A percentile compares a stretch with the other conserved stretches of the same genome.
Conservation (phyloP, 2,888 invertebrate genomes). For the Encarsia formosa region DNA sequence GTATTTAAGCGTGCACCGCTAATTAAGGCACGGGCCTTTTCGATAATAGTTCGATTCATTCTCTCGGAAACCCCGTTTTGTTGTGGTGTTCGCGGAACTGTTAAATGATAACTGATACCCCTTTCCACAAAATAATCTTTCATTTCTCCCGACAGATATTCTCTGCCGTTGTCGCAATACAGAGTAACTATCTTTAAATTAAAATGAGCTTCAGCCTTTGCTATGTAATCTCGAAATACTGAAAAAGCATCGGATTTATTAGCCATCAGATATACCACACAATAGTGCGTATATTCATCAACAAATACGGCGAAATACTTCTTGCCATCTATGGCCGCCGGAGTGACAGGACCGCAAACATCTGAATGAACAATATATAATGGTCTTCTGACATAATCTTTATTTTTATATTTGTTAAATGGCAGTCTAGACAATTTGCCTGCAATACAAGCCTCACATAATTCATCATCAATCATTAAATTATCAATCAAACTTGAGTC, state of each 20-base stretch:
- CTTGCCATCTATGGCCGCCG: too few species aligned
- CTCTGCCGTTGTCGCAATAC: constrained; percentile 34
- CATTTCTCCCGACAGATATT: constrained; percentile 41
- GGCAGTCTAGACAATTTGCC: constrained; percentile 9
- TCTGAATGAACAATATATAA: constrained; percentile 24
- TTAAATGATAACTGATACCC: constrained; percentile 42
- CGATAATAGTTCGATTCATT: constrained; percentile 37
- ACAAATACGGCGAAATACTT: too few species aligned
- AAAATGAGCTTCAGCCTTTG: constrained; percentile 21
- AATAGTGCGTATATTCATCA: too few species aligned
- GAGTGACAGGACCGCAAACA: constrained; percentile 24
- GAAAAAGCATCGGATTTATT: constrained; percentile 24
- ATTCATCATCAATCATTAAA: constrained; percentile 9
- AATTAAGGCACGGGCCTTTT: constrained; percentile 26
- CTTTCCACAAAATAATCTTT: constrained; percentile 38
- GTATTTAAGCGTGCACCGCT: constrained; percentile 14
- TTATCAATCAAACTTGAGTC: constrained; percentile 9
- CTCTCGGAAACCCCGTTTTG: constrained; percentile 46
- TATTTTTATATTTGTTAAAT: constrained; percentile 1
- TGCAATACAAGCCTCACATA: constrained; percentile 16
- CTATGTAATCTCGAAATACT: constrained; percentile 34
- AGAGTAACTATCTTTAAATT: constrained; percentile 17
- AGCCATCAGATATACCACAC: constrained; percentile 21
- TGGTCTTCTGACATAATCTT: constrained; percentile 8
- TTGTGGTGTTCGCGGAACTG: constrained; percentile 46